Percentiles rank a stretch among this genome's conserved stretches.
Conservation (phyloP, 2,113 vertebrate genomes). For the Saccopteryx bilineata region DNA sequence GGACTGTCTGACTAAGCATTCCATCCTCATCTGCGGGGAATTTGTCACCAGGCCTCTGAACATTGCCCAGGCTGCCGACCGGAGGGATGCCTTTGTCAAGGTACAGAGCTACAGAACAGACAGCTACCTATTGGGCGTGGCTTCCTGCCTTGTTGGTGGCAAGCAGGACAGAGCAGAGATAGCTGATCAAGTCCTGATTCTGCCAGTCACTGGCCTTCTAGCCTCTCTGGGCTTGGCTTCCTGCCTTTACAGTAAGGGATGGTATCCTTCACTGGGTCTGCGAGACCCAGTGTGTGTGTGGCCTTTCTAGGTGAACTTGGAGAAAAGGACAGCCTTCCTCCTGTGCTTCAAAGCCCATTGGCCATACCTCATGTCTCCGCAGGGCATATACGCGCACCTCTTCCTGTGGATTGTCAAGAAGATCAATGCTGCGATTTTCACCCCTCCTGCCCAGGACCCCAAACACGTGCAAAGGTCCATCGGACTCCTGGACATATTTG, state of each 20-base stretch:
- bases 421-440: constrained; percentile 94
- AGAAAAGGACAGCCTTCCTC: not conserved
- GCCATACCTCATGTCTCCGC: constrained; percentile 16
- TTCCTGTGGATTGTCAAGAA: constrained; percentile 98
- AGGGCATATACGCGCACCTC: constrained; percentile 96
- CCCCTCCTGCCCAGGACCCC: constrained; percentile 86
- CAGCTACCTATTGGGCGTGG: not conserved
- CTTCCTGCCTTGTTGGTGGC: not conserved
- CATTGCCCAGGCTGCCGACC: constrained; percentile 91
- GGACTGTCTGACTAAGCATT: constrained; percentile 91
- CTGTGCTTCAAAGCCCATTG: not conserved
- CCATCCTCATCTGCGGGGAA: constrained; percentile 93
- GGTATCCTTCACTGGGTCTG: not conserved
- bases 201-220: not conserved
- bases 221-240: not conserved
- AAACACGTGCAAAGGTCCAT: constrained; percentile 88
- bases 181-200: not conserved
- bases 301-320: not conserved
- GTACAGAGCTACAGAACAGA: constrained; percentile 81
- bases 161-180: not conserved
- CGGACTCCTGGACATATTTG: constrained; percentile 98
- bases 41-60: constrained; percentile 92
- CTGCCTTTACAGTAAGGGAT: not conserved
- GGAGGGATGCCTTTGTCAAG: constrained; percentile 96
- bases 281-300: not conserved